Base-by-base conservation (phyloP, 2,888 invertebrate genomes). In the Lomographa bimaculata region DNA sequence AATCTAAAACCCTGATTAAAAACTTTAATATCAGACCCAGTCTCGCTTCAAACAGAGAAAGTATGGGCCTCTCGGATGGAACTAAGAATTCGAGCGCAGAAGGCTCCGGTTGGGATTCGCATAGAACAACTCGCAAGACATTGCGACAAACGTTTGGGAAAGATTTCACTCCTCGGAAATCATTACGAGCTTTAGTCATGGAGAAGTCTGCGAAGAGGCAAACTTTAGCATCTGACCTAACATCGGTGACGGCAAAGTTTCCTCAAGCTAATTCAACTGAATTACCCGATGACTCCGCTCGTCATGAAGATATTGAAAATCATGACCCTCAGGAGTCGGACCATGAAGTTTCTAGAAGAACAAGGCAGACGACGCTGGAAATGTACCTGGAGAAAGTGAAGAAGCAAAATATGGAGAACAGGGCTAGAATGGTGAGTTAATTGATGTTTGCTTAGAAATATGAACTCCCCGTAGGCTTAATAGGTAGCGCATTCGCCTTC, bases 51-150 rank as follows among this genome's bases (percentile, higher is more conserved):
- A 53, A 51, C 0, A 67, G 71, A 54, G 69, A 77, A 7, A 81
- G 76, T 19, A 63, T 57, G 1, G 68, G 62, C 1, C 49, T 77
- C 1, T 73, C 73, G 1, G 75, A 77, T 42, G 73, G 67, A 0
- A 61, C 70, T n/a, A 65, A 9, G 7, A 64, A 76, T 45, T 85
- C 82, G 1, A 84, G 76, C 17, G 76, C 65, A 0, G 83, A 82
- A 62, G 75, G 77, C 1, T 86, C 87, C 0, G 81, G 77, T 0
- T 87, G 87, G 87, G 87, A 87, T 26, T 87, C 87, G 0, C 87
- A 87, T 46, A 75, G 85, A 47, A 78, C 75, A 0, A 83, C 85
- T 0, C 64, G 82, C 14, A 80, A 80, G 64, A 87, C 87, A 0
- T 35, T 87, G 7, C 62, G 87, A 11, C 73, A 79, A 48, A 87